Conservation (phyloP, 2,113 vertebrate species). For the Hylia prasina region DNA sequence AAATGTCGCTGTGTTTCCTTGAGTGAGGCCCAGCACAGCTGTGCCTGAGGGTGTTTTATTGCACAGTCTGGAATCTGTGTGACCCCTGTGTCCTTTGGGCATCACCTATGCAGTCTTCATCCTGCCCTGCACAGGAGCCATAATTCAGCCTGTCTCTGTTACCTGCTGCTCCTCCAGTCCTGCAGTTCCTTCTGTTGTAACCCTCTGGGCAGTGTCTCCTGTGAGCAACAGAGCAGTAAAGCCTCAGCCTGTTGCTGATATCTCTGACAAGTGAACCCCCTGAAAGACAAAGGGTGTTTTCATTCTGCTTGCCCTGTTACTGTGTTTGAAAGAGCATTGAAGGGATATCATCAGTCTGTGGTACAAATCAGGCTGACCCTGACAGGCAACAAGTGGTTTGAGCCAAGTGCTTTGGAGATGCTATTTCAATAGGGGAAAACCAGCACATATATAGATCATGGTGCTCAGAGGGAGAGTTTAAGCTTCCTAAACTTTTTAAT, state of each 20-base stretch:
- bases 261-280: neutral
- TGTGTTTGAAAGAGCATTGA: neutral
- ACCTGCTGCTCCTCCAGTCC: neutral
- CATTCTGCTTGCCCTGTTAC: neutral
- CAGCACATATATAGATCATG: accelerated
- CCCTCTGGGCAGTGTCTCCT: neutral
- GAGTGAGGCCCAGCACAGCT: accelerated
- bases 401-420: neutral
- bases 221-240: accelerated
- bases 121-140: neutral
- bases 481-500: neutral
- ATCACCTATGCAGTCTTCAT: neutral
- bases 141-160: neutral
- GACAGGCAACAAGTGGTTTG: neutral
- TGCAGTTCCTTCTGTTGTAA: neutral
- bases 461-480: neutral
- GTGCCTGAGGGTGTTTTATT: accelerated
- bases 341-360: neutral
- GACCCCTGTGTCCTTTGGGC: neutral
- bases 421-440: neutral
- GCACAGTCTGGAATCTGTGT: neutral
- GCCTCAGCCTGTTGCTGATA: neutral
- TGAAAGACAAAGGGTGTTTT: neutral
- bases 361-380: neutral
- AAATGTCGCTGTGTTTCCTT: neutral